Evolutionary conservation across 2,888 invertebrate genomes (phyloP).

Genomic region (Melieria omissa): DNA sequence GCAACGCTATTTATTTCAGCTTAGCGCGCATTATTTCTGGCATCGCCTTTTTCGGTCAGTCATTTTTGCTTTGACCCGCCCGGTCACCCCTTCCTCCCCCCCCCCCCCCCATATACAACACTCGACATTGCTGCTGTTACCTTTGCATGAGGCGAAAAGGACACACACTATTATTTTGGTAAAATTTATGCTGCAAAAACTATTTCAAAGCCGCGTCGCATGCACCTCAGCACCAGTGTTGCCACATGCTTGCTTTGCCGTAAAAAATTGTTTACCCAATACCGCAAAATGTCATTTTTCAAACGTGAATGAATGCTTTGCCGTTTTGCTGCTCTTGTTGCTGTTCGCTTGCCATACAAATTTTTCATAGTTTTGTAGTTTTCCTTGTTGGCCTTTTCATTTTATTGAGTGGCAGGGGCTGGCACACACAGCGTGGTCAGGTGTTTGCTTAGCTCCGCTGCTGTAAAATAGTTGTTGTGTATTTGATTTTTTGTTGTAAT

Average conservation of each 20-base stretch:
- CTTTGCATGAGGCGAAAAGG: conserved; percentile 8
- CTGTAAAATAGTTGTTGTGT: too few relatives aligned
- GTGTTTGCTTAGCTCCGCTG: not conserved
- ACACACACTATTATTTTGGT: conserved; percentile 27
- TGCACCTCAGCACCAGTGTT: conserved; percentile 5
- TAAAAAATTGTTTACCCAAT: conserved; percentile 9
- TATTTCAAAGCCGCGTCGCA: conserved; percentile 19
- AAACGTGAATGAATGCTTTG: conserved; percentile 20
- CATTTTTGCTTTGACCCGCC: not conserved
- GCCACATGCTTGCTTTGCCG: not conserved
- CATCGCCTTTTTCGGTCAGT: conserved; percentile 16
- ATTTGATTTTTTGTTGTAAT: too few relatives aligned
- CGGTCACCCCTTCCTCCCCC: too few relatives aligned
- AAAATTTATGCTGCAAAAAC: conserved; percentile 29
- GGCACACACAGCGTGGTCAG: conserved; percentile 1
- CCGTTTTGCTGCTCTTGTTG: too few relatives aligned
- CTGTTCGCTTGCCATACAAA: too few relatives aligned
- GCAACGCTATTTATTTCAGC: not conserved
- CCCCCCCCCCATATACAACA: too few relatives aligned
- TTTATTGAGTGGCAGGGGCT: too few relatives aligned
- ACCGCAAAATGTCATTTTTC: conserved; percentile 38
- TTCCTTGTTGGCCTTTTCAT: too few relatives aligned
- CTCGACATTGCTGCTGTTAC: too few relatives aligned
- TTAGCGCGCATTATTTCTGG: conserved; percentile 11
- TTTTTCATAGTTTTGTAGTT: too few relatives aligned